Base-by-base conservation (phyloP, 2,113 vertebrate genomes). In the Jacana jacana region DNA sequence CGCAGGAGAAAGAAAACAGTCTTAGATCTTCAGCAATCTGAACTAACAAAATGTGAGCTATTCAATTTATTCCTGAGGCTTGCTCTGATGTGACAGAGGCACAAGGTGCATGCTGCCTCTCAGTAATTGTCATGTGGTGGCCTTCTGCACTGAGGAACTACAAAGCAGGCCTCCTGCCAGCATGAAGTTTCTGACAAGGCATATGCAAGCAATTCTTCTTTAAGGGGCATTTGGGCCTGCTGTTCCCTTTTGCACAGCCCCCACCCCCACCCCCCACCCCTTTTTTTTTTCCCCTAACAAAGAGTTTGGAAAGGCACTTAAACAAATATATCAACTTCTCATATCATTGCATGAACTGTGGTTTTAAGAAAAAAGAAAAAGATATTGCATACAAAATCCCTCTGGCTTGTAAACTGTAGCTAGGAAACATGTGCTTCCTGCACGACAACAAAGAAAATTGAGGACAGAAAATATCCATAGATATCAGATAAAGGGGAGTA, bases 111-210 rank as follows among this genome's bases (percentile, higher is more conserved):
- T 2, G 11, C 22, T 66, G 28, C n/a, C 31, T 81, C 61, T 0
- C 0, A 61, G 55, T 70, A 49, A 25, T 31, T 77, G 60, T 61
- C 2, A 2, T 1, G 0, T 12, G 6, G 30, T 63, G 60, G 35
- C 51, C 37, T 93, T 60, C 40, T 35, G 33, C 48, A 23, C 8
- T 5, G 23, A 65, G 25, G 10, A 73, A 6, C 5, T 70, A 37
- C 49, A 60, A 30, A 25, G 5, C 20, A 46, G 61, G 6, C 23
- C 16, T 88, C 25, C 39, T 75, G 31, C 15, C 33, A 88, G 13
- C 57, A 35, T 24, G 23, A 42, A 11, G 17, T 31, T 91, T 86
- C 42, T 66, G 51, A 78, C 17, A 66, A 63, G 30, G 25, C 12
- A 51, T 23, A 33, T n/a, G 48, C 0, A 8, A 42, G 15, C n/a